These are phyloP conservation scores for Steinernema feltiae DNA, from an alignment of 1,140 invertebrate genomes.

Conservation along the genomic window DNA sequence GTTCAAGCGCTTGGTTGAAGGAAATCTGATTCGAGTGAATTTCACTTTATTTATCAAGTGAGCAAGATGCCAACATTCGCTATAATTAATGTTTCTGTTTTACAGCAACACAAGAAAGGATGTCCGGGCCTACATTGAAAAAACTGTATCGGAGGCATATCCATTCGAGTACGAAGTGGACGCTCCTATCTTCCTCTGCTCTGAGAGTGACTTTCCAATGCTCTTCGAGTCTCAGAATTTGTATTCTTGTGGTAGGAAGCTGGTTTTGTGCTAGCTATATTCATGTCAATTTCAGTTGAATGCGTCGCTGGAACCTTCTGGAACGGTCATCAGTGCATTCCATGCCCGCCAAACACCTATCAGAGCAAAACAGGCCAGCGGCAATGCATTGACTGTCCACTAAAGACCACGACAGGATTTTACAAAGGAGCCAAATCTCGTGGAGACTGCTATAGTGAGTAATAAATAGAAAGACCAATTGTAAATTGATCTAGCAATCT, in stretches of 20 bases:
- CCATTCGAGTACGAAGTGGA: neutral
- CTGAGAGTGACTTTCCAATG: neutral
- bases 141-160: neutral
- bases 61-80: no score
- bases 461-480: neutral
- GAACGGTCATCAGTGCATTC: conserved; percentile 5
- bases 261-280: no score
- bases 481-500: neutral
- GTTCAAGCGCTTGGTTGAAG: neutral
- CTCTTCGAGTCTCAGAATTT: neutral
- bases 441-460: conserved; percentile 1
- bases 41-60: neutral
- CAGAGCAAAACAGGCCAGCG: conserved; percentile 4
- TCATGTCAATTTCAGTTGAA: conserved; percentile 8
- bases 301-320: neutral
- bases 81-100: no score
- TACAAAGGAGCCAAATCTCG: conserved; percentile 1
- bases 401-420: neutral
- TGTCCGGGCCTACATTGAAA: neutral
- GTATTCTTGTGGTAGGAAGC: conserved; percentile 6
- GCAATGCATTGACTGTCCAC: neutral
- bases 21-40: neutral
- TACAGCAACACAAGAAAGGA: conserved; percentile 1
- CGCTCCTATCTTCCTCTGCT: neutral
- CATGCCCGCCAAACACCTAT: neutral